phyloP scores from a whole-genome alignment of 2,113 vertebrate species.

The Rattus rattus region DNA sequence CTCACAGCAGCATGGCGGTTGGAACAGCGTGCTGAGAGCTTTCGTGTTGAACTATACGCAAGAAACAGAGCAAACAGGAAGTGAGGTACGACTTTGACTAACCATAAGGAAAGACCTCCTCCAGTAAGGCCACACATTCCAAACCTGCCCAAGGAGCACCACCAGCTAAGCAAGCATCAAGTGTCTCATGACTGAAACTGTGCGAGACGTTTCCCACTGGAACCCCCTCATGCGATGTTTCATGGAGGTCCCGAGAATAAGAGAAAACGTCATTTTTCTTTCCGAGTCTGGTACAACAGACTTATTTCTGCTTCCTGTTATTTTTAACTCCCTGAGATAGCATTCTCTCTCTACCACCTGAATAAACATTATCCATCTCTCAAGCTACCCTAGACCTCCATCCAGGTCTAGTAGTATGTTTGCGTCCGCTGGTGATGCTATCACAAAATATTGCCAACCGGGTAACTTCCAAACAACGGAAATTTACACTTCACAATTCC shows the following conservation, averaged over 20 bases:
- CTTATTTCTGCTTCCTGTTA: background rate
- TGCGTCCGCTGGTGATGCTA: background rate
- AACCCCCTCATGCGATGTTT: background rate
- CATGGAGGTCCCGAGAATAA: background rate
- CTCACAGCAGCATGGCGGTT: accelerated
- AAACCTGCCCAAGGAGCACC: background rate
- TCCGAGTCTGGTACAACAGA: background rate
- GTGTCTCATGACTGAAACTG: background rate
- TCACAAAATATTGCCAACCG: background rate
- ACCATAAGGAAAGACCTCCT: background rate
- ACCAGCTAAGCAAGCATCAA: background rate
- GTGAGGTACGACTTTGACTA: too few species aligned
- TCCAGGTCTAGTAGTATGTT: background rate
- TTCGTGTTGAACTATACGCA: background rate
- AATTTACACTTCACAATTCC: background rate
- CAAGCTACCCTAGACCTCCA: too few species aligned
- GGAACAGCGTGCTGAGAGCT: background rate
- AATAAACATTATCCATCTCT: background rate
- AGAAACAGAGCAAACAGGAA: background rate
- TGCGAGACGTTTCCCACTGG: background rate
- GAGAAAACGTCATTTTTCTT: background rate
- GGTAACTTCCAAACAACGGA: background rate
- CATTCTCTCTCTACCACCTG: background rate
- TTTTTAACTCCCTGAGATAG: background rate
- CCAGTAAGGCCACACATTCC: background rate